Base-by-base conservation (phyloP, 2,888 invertebrate species). In the Pseudococcus viburni region DNA sequence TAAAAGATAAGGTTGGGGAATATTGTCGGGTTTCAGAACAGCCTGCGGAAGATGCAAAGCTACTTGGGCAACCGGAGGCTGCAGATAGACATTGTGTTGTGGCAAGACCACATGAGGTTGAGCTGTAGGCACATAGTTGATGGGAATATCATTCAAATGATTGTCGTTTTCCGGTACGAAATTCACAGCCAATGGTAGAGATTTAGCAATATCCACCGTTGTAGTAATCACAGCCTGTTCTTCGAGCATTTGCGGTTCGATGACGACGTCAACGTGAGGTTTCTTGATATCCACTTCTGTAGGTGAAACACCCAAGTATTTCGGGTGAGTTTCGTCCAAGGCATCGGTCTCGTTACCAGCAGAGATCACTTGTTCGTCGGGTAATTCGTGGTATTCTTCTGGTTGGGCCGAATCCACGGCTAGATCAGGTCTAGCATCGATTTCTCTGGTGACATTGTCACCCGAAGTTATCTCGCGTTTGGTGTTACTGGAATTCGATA, bases 171-270 rank as follows among this genome's bases (percentile, higher is more conserved):
- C 87, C 12, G 87, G 87, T 15, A 83, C 39, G 39, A 88, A 88
- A 59, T 80, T 80, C 77, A 88, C 48, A 33, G 77, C 68, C 59
- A 88, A 33, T 26, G 88, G 88, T 2, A 88, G 17, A 0, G 88
- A 88, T 73, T 88, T 88, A 12, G 84, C 42, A 22, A 88, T 88
- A 46, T 88, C 88, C 3, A 88, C 68, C 0, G 84, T 88, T 1
- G 88, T 88, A 0, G 88, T 88, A n/a, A 85, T 77, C 5, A 88
- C 88, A 8, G 88, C 85, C 26, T 88, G 88, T 77, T 88, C 85
- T 51, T 85, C 84, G 46, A 88, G 39, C 77, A 85, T 85, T 85
- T 88, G 88, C 3, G 84, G 88, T 51, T 88, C 88, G 26, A 88
- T 85, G 15, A 68, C 46, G 11, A 88, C 87, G 19, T 55, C 80